Percentiles rank a stretch among this genome's conserved stretches.
Evolutionary conservation across 1,140 invertebrate species (phyloP).

Genomic region (Drosophila orena): DNA sequence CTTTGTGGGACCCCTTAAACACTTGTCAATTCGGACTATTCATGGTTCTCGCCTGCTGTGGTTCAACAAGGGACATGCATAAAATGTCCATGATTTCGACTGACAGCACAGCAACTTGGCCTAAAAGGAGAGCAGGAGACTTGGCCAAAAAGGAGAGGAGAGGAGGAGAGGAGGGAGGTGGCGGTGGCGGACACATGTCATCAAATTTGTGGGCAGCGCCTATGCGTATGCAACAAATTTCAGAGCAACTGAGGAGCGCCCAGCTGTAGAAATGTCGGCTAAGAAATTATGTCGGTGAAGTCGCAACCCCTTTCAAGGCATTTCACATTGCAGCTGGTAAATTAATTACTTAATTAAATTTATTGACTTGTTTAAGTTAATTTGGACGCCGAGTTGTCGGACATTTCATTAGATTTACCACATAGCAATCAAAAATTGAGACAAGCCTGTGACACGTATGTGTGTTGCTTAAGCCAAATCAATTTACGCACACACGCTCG

Average conservation of each 20-base stretch:
- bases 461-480: conserved; percentile 26
- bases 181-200: conserved; percentile 32
- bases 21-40: conserved; percentile 57
- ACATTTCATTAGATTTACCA: conserved; percentile 53
- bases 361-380: conserved; percentile 64
- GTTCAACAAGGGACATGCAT: conserved; percentile 60
- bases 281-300: background rate
- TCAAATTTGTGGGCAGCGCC: conserved; percentile 48
- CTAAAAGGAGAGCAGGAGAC: background rate
- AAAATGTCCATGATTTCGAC: conserved; percentile 59
- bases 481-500: conserved; percentile 29
- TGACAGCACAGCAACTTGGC: conserved; percentile 45
- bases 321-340: conserved; percentile 21
- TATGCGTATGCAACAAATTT: conserved; percentile 62
- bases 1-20: conserved; percentile 28
- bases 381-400: conserved; percentile 35
- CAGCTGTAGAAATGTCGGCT: conserved; percentile 3
- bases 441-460: conserved; percentile 2
- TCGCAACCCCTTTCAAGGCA: background rate
- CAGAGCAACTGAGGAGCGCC: background rate
- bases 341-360: conserved; percentile 69
- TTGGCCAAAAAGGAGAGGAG: background rate
- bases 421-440: conserved; percentile 44
- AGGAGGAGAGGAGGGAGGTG: background rate
- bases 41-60: conserved; percentile 50